Base-by-base conservation (phyloP, 2,797 vertebrate species). In the Cuniculus paca region DNA sequence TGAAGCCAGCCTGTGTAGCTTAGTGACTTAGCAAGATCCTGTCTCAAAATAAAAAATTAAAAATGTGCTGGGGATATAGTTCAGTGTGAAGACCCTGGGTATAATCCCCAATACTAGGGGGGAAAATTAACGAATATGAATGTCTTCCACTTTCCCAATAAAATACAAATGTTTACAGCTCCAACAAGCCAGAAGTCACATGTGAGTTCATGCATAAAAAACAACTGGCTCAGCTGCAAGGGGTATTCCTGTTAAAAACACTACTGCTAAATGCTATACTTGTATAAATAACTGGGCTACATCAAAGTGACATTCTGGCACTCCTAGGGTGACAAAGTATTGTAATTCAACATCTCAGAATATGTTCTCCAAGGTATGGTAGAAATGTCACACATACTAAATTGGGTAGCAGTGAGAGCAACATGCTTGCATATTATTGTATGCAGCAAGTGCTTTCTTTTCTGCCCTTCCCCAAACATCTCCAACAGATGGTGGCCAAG, bases 281-380 rank as follows among this genome's bases (percentile, higher is more conserved):
- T 97, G n/a, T 97, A 98, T 98, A 98, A 98, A 98, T 98, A 98
- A 98, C 96, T 98, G 97, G 96, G 96, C 97, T 96, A 98, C 97
- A 98, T 98, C 88, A 97, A 97, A 95, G 75, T 94, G 90, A 86
- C 22, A 42, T 52, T 56, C 42, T 95, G 82, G n/a, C 70, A 82
- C 74, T 84, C 77, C n/a, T 26, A 11, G 74, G 48, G 50, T 79
- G 60, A 96, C 91, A 88, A 98, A 98, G 89, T 63, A 95, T 56
- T 98, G 61, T 97, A 98, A 97, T 94, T 95, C 80, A 28, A 56
- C 92, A 80, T 95, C 87, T 90, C 88, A 58, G 90, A 94, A 45
- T 78, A 58, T 89, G 83, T 77, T 74, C 91, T 88, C 75, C n/a
- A 87, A 97, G 61, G 92, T 77, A 95, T 88, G 95, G 88, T 2